These are phyloP conservation scores for Amaurobius ferox DNA, from an alignment of 2,888 invertebrate species.

Conservation along the genomic window DNA sequence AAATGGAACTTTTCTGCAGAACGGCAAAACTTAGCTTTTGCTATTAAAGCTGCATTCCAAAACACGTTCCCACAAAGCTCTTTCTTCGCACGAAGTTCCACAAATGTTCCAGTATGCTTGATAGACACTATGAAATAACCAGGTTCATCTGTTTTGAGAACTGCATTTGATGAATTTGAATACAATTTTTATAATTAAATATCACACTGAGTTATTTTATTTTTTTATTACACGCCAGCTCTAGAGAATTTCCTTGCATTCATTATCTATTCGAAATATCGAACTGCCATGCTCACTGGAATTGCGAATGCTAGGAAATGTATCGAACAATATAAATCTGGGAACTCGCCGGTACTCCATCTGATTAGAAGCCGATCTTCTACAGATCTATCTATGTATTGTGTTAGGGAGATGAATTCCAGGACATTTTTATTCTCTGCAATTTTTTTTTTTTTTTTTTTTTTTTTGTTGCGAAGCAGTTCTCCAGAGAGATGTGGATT, in stretches of 20 bases:
- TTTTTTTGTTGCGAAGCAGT: background rate
- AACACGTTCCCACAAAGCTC: no score
- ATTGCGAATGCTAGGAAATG: constrained; percentile 66
- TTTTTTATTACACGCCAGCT: background rate
- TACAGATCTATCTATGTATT: constrained; percentile 56
- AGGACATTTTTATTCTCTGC: no score
- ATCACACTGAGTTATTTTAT: background rate
- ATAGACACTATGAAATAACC: no score
- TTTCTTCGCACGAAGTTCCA: no score
- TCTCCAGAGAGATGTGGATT: background rate
- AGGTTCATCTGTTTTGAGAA: no score
- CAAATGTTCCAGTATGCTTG: no score
- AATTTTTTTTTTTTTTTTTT: constrained; percentile 23
- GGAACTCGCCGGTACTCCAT: constrained; percentile 62
- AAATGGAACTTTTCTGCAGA: no score
- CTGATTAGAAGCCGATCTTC: constrained; percentile 63
- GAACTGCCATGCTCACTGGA: constrained; percentile 44
- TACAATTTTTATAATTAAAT: constrained; percentile 13
- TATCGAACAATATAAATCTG: constrained; percentile 71
- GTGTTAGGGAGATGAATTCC: constrained; percentile 66
- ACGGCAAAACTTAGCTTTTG: no score
- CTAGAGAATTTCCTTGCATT: constrained; percentile 42
- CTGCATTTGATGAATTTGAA: background rate
- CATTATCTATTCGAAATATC: constrained; percentile 65
- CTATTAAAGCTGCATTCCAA: no score